Percentiles rank a stretch among this genome's conserved stretches.
These are phyloP conservation scores for Nannoperca obscura DNA, from an alignment of 2,797 vertebrate genomes.

Conservation along the genomic window DNA sequence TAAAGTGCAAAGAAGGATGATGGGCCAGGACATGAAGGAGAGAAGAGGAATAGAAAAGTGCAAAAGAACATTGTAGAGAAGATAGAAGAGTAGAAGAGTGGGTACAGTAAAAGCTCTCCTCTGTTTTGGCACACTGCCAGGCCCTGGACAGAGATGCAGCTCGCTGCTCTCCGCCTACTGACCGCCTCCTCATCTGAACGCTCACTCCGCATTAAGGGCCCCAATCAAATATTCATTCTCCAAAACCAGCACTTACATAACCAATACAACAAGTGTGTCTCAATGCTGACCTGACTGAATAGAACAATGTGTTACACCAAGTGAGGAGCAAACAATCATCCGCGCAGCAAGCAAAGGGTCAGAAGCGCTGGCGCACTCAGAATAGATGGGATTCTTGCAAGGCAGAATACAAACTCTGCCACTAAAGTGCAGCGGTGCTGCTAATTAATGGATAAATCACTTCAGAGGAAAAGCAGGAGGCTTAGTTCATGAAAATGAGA, in stretches of 20 bases:
- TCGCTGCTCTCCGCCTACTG: constrained; percentile 81
- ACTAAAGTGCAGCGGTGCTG: constrained; percentile 31
- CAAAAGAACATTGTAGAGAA: constrained; percentile 54
- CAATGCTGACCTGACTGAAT: constrained; percentile 63
- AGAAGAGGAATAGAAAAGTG: constrained; percentile 32
- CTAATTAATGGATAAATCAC: constrained; percentile 75
- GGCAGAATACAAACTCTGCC: constrained; percentile 56
- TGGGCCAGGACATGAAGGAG: constrained; percentile 40
- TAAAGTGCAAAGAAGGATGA: constrained; percentile 31
- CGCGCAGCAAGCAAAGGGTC: constrained; percentile 60
- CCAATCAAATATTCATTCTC: constrained; percentile 88
- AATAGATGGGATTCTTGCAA: constrained; percentile 56
- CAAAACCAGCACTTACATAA: constrained; percentile 85
- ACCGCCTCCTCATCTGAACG: constrained; percentile 83
- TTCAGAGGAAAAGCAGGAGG: constrained; percentile 52
- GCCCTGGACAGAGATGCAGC: constrained; percentile 77
- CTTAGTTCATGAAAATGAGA: constrained; percentile 37
- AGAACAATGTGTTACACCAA: constrained; percentile 68
- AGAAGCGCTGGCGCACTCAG: constrained; percentile 59
- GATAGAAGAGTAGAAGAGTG: constrained; percentile 70
- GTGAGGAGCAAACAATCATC: constrained; percentile 67
- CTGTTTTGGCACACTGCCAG: constrained; percentile 73
- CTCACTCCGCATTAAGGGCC: constrained; percentile 84
- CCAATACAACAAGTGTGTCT: constrained; percentile 72
- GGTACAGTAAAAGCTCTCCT: constrained; percentile 79